Conservation (phyloP, 1,140 invertebrate genomes). For the Drosophila teissieri region DNA sequence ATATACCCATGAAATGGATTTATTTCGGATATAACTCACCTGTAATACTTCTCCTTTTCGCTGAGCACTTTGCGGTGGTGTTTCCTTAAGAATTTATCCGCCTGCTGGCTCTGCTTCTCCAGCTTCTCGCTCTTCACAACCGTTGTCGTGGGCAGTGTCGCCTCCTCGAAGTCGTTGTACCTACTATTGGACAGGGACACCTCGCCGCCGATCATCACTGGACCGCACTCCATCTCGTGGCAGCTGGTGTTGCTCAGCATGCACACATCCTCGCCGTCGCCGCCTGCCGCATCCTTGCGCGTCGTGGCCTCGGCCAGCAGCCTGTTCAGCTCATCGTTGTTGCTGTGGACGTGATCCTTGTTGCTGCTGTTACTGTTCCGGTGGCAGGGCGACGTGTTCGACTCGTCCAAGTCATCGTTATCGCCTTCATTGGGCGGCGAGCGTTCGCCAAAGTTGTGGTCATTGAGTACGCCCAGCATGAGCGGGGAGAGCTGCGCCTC, state of each 20-base stretch:
- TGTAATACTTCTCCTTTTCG: conserved; percentile 66
- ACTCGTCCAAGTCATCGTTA: conserved; percentile 20
- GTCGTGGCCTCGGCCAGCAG: conserved; percentile 30
- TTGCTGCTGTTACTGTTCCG: background rate
- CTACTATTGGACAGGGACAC: conserved; percentile 34
- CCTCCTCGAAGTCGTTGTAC: conserved; percentile 15
- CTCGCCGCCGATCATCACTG: conserved; percentile 45
- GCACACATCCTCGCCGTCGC: conserved; percentile 6
- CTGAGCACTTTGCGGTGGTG: conserved; percentile 32
- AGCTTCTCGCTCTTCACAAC: background rate
- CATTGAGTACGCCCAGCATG: conserved; percentile 53
- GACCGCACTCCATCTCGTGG: conserved; percentile 39
- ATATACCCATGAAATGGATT: background rate
- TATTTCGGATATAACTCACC: background rate
- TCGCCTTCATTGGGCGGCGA: background rate
- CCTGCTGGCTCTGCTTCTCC: background rate
- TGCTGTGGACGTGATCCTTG: background rate
- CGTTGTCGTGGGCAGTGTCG: background rate
- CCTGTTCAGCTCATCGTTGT: conserved; percentile 31
- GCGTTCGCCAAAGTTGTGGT: conserved; percentile 50
- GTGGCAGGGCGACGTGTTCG: background rate
- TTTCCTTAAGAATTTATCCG: background rate
- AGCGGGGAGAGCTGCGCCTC: conserved; percentile 24
- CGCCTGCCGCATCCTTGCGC: background rate
- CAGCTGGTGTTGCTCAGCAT: background rate